Evolutionary conservation across 2,113 vertebrate species (phyloP).

Genomic region (Paratilapia polleni): DNA sequence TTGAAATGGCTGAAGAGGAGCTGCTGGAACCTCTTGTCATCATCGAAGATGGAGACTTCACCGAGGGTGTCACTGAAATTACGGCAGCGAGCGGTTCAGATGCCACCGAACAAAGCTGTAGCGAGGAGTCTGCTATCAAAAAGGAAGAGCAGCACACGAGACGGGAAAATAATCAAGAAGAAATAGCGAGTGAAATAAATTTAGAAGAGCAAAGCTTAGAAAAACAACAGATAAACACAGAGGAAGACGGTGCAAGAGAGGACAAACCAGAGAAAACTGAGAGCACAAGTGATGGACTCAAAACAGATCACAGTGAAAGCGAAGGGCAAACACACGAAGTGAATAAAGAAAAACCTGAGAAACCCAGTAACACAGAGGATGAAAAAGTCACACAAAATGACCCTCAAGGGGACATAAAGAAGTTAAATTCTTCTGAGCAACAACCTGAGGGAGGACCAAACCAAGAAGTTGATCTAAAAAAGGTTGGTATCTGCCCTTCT

Average conservation of each 20-base stretch:
- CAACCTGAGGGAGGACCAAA: slow-evolving; percentile 1
- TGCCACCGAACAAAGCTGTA: background rate
- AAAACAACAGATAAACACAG: background rate
- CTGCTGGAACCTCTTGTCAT: slow-evolving; percentile 69
- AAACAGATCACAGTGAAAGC: background rate
- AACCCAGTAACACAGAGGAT: background rate
- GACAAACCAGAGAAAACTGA: background rate
- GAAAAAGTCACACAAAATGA: background rate
- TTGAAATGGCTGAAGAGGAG: slow-evolving; percentile 59
- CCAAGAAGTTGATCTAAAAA: slow-evolving; percentile 35
- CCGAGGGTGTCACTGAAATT: slow-evolving; percentile 4
- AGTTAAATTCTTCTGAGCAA: slow-evolving; percentile 16
- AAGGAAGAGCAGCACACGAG: slow-evolving; percentile 24
- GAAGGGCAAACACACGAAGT: background rate
- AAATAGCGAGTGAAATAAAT: background rate
- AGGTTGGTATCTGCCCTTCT: slow-evolving; percentile 46
- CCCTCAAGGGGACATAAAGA: background rate
- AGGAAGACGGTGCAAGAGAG: background rate
- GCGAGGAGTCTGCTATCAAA: background rate
- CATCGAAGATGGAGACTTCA: slow-evolving; percentile 70
- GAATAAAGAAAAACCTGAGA: slow-evolving; percentile 8
- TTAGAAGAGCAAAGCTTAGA: background rate
- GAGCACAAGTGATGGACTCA: slow-evolving; percentile 15
- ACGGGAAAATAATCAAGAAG: slow-evolving; percentile 18
- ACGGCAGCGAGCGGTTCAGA: background rate